phyloP scores from a whole-genome alignment of 23 tunicate genomes.

The Phallusia fumigata region DNA sequence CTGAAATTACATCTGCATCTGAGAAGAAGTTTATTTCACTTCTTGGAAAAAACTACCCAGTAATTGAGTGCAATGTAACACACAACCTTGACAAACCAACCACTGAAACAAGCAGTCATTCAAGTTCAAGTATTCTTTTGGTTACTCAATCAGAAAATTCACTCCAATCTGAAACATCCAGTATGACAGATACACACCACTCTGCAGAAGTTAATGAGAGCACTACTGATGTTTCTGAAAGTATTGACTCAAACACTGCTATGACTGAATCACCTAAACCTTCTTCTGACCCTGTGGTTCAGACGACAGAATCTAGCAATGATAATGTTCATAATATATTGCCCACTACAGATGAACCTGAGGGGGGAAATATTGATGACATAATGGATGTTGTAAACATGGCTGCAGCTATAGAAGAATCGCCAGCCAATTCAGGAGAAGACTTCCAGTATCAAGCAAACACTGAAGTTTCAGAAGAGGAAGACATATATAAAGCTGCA shows the following conservation, averaged over 20 bases:
- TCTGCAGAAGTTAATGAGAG: not conserved
- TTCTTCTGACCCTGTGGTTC: not conserved
- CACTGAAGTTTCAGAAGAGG: not conserved
- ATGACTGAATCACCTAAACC: not conserved
- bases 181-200: not conserved
- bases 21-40: not conserved
- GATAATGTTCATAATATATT: not conserved
- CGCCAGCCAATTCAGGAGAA: not conserved
- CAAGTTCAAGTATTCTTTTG: not conserved
- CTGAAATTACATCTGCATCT: not conserved
- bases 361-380: not conserved
- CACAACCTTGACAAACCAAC: not conserved
- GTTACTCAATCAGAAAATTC: not conserved
- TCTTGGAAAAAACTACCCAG: not conserved
- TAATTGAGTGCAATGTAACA: not conserved
- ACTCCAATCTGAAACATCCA: not conserved
- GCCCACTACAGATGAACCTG: not conserved
- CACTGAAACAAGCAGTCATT: not conserved
- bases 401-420: not conserved
- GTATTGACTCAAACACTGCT: not conserved
- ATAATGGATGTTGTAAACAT: constrained; percentile 1
- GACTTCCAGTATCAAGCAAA: not conserved
- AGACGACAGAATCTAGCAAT: not conserved
- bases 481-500: not conserved
- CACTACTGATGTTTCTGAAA: not conserved